Base-by-base conservation (phyloP, 2,797 vertebrate species). In the Kryptolebias ocellatus region DNA sequence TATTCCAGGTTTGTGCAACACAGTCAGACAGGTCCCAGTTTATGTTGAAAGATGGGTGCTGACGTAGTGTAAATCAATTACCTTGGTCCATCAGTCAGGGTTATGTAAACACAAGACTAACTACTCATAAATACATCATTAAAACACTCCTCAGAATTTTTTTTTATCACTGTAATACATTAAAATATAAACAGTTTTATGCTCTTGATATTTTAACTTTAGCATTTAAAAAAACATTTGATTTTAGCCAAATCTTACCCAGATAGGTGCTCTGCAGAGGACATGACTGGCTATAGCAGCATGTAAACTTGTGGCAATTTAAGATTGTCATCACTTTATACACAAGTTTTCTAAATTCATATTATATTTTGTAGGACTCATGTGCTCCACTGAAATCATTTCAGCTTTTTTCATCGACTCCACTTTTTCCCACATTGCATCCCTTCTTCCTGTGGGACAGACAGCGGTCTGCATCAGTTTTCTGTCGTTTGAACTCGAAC, bases 401-500 rank as follows among this genome's bases (percentile, higher is more conserved):
- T 53, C 49, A 34, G 14, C 9, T 0, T 39, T 18, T 55, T 9
- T 50, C 18, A 52, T 5, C 4, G 14, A 31, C 28, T 53, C 7
- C 14, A 11, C 2, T 27, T 14, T 1, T 20, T 52, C 49, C 63
- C 9, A 27, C 37, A 45, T 17, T 27, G 16, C 18, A 2, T 53
- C 5, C 58, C n/a, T 7, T 18, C 4, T 45, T 56, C 60, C 37
- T 16, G 24, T 0, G 27, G 63, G 55, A 39, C 29, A 14, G 17
- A 14, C 39, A 6, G 46, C 18, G 0, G 42, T 61, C 58, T 2
- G 6, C 37, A 9, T 95, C 88, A 96, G 80, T 92, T 87, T 5
- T 90, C 92, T 42, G 90, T 91, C 71, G 93, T 82, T 7, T 79
- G 90, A 46, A 96, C 75, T 14, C 87, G 94, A 68, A 96, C 31